Percentiles rank a stretch among this genome's conserved stretches.
These are phyloP conservation scores for Gouania willdenowi DNA, from an alignment of 2,797 vertebrate genomes.

Conservation along the genomic window DNA sequence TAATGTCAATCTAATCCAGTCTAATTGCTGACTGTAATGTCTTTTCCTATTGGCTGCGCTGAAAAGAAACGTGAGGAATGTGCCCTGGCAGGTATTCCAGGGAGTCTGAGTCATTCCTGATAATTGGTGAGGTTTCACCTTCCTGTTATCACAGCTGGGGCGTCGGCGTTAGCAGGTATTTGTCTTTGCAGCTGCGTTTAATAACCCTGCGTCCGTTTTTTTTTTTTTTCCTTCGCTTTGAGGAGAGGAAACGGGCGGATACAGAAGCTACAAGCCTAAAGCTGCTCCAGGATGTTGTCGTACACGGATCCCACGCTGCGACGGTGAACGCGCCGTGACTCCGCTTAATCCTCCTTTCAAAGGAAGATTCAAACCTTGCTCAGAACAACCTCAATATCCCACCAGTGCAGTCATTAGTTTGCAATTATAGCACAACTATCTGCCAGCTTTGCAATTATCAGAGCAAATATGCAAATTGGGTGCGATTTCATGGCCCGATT, in stretches of 20 bases:
- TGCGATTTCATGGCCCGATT: constrained; percentile 69
- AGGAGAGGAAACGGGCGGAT: constrained; percentile 15
- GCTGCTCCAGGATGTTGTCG: constrained; percentile 42
- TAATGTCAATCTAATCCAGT: too few relatives aligned
- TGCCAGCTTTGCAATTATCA: constrained; percentile 69
- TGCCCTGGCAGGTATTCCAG: background rate
- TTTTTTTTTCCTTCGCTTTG: constrained; percentile 13
- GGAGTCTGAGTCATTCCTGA: background rate
- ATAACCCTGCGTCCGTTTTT: background rate
- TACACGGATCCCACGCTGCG: constrained; percentile 40
- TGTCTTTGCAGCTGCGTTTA: constrained; percentile 30
- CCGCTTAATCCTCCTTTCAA: constrained; percentile 24
- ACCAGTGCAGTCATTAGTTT: constrained; percentile 62
- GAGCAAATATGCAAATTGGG: constrained; percentile 67
- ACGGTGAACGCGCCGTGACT: constrained; percentile 32
- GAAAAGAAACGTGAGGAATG: background rate
- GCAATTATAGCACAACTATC: constrained; percentile 67
- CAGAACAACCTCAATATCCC: constrained; percentile 22
- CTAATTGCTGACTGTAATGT: too few relatives aligned
- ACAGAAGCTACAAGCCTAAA: constrained; percentile 4
- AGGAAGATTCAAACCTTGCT: constrained; percentile 22
- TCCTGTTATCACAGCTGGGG: constrained; percentile 20
- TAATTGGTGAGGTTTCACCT: background rate
- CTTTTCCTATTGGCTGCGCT: background rate
- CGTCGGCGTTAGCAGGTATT: constrained; percentile 10